phyloP scores from a whole-genome alignment of 2,888 invertebrate genomes.

The Notodonta dromedarius region DNA sequence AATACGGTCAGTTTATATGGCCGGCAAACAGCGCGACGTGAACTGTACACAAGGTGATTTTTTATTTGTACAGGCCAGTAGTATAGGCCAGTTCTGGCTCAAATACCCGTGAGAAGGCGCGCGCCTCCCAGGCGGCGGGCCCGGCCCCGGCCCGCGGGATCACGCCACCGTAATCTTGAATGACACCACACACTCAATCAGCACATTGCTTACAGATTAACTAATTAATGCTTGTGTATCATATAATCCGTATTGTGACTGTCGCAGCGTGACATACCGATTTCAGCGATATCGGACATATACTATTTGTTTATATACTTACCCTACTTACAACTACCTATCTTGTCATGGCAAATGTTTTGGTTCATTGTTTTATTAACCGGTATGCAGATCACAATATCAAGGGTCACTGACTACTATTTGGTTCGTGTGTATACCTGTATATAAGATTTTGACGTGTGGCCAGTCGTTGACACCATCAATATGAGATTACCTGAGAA shows the following conservation, averaged over 20 bases:
- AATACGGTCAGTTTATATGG: constrained; percentile 78
- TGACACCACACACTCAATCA: constrained; percentile 66
- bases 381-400: neutral
- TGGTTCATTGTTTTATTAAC: too few relatives aligned
- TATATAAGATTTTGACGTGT: constrained; percentile 52
- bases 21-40: constrained; percentile 78
- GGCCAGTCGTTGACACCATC: constrained; percentile 67
- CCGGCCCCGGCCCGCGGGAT: constrained; percentile 18
- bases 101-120: constrained; percentile 81
- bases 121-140: constrained; percentile 51
- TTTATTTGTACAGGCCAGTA: constrained; percentile 69
- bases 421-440: constrained; percentile 36
- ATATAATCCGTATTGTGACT: constrained; percentile 47
- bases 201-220: constrained; percentile 58
- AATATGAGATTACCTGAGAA: constrained; percentile 79
- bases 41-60: constrained; percentile 81
- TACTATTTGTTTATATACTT: neutral
- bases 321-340: neutral
- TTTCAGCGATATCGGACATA: constrained; percentile 15
- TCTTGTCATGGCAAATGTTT: neutral
- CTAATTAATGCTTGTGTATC: constrained; percentile 51
- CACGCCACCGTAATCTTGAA: constrained; percentile 68
- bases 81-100: constrained; percentile 63
- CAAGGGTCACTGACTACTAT: constrained; percentile 34
- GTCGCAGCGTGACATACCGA: constrained; percentile 48